Conservation (phyloP, 2,888 invertebrate genomes). For the Machimus rusticus region DNA sequence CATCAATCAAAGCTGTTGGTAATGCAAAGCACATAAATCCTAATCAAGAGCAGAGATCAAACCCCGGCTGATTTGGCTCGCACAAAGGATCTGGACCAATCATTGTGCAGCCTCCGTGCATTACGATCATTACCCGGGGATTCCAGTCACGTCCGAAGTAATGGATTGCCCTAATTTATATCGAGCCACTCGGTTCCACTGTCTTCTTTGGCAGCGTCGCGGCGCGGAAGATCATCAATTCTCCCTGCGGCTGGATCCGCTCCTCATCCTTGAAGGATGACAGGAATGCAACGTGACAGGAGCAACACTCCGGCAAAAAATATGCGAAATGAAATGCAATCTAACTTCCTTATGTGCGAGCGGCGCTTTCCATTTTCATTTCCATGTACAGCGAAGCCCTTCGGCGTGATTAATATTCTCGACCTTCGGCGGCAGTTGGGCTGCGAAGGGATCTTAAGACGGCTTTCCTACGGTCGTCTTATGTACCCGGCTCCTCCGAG, state of each 20-base stretch:
- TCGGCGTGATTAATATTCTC: constrained; percentile 26
- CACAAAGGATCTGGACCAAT: neutral
- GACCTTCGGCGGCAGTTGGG: neutral
- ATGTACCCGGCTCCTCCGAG: neutral
- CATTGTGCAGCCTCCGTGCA: constrained; percentile 8
- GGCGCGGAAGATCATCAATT: constrained; percentile 20
- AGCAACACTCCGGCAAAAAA: constrained; percentile 35
- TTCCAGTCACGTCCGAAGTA: constrained; percentile 44
- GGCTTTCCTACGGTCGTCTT: neutral
- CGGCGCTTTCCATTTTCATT: neutral
- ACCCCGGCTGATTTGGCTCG: neutral
- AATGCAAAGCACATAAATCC: constrained; percentile 46
- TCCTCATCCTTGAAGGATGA: constrained; percentile 24
- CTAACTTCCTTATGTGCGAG: constrained; percentile 12
- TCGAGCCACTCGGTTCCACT: constrained; percentile 11
- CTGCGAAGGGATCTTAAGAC: neutral
- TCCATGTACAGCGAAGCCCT: neutral
- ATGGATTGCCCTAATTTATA: constrained; percentile 48
- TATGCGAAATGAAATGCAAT: constrained; percentile 8
- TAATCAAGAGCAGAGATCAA: constrained; percentile 42
- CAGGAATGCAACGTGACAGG: constrained; percentile 45
- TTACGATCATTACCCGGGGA: constrained; percentile 45
- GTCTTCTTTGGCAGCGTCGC: neutral
- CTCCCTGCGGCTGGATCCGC: neutral
- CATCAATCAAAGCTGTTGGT: constrained; percentile 42